Evolutionary conservation across 2,797 vertebrate species (phyloP).

Genomic region (Steatocranus sp.): DNA sequence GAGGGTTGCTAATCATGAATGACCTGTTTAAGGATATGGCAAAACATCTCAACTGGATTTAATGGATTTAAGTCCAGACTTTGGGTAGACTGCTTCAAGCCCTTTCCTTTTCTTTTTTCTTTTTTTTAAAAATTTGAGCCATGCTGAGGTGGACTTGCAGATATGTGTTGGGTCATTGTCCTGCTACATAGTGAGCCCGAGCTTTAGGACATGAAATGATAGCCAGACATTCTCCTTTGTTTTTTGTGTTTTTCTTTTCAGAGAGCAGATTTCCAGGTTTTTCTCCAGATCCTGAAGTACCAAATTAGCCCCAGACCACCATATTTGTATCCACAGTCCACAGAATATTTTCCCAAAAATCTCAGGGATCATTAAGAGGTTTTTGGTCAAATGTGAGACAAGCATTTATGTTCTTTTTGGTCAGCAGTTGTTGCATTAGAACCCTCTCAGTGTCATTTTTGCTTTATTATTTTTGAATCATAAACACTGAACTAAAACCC

Average conservation of each 20-base stretch:
- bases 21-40: neutral
- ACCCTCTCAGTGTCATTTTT: neutral
- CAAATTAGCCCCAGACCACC: neutral
- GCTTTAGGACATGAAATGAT: neutral
- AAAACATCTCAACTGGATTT: neutral
- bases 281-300: neutral
- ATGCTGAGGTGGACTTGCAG: neutral
- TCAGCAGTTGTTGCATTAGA: neutral
- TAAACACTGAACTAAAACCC: neutral
- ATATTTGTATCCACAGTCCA: neutral
- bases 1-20: neutral
- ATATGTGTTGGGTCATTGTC: neutral
- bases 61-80: neutral
- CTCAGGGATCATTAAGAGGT: neutral
- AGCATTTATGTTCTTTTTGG: neutral
- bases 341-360: neutral
- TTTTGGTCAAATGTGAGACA: neutral
- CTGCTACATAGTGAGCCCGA: neutral
- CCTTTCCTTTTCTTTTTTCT: neutral
- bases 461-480: neutral
- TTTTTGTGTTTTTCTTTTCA: neutral
- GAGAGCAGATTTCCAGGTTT: neutral
- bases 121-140: accelerated
- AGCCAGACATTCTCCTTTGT: neutral
- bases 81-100: neutral